Conservation (phyloP, 2,113 vertebrate species). For the Centropus bengalensis region DNA sequence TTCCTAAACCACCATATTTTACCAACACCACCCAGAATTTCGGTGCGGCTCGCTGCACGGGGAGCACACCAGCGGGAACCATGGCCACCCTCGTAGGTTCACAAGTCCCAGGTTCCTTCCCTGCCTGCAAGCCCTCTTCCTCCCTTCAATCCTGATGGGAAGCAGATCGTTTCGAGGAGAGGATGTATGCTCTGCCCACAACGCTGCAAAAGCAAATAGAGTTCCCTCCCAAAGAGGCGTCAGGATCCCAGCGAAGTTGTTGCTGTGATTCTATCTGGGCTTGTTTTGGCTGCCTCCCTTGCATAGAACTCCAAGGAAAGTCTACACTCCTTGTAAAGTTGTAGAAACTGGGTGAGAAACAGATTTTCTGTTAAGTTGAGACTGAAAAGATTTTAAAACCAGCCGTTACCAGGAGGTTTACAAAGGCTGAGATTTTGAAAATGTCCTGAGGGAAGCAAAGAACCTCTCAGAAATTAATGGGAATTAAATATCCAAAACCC, state of each 20-base stretch:
- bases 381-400: conserved; percentile 17
- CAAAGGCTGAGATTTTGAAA: conserved; percentile 33
- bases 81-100: neutral
- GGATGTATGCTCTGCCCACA: neutral
- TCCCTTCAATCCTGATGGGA: accelerated
- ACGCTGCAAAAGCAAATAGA: neutral
- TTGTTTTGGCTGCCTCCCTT: neutral
- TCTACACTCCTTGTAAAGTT: neutral
- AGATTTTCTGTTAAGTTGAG: conserved; percentile 24
- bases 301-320: neutral
- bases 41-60: accelerated
- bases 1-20: neutral
- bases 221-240: neutral
- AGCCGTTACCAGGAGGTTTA: conserved; percentile 39
- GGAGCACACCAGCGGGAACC: neutral
- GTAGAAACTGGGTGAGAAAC: neutral
- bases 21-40: neutral
- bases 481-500: conserved; percentile 58
- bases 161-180: neutral
- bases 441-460: conserved; percentile 37
- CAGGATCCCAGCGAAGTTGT: neutral
- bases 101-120: accelerated
- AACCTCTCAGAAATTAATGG: conserved; percentile 57
- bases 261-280: neutral
- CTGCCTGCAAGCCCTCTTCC: neutral